Evolutionary conservation across 2,797 vertebrate species (phyloP).

Genomic region (Sciurus carolinensis): DNA sequence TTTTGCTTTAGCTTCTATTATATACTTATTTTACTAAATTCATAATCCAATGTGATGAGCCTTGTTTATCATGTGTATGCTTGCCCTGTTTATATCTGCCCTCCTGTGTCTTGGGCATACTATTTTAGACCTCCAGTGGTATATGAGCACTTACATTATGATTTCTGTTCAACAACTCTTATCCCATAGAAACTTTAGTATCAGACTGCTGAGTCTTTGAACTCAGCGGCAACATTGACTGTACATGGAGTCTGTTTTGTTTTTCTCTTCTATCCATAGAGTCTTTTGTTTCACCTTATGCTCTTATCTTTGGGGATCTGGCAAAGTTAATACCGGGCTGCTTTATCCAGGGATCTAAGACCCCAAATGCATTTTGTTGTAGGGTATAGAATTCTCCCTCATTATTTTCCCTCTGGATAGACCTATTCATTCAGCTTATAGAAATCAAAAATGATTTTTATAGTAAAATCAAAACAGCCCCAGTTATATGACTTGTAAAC

Average conservation of each 20-base stretch:
- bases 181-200: neutral
- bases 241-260: neutral
- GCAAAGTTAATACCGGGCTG: neutral
- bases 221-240: neutral
- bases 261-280: neutral
- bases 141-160: neutral
- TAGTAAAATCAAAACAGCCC: constrained; percentile 41
- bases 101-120: neutral
- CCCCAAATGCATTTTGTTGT: neutral
- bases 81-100: neutral
- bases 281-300: constrained; percentile 7
- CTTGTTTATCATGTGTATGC: neutral
- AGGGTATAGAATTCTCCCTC: neutral
- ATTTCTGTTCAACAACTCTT: neutral
- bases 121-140: neutral
- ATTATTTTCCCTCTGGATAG: constrained; percentile 19
- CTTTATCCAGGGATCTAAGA: neutral
- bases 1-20: constrained; percentile 57
- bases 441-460: constrained; percentile 33
- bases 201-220: neutral
- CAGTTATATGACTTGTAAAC: constrained; percentile 25
- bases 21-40: constrained; percentile 41
- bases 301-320: neutral
- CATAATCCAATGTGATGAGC: neutral
- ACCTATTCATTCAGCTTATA: constrained; percentile 35